These are phyloP conservation scores for Palythoa caribaeorum DNA, from an alignment of 92 coral and sea anemone species.

Conservation along the genomic window DNA sequence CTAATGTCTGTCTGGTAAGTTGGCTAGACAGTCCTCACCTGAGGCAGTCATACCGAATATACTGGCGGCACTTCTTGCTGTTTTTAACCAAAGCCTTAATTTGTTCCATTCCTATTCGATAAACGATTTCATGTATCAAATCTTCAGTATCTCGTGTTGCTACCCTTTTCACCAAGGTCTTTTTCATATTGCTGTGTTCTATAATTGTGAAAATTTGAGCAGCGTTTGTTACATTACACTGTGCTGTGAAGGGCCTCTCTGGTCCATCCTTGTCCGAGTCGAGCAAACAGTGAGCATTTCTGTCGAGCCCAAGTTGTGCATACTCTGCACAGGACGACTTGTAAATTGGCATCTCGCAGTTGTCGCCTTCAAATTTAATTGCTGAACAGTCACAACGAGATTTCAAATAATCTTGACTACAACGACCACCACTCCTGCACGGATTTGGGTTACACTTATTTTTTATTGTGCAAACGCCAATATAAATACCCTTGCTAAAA, in stretches of 20 bases:
- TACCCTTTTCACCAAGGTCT: constrained; percentile 56
- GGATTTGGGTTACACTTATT: constrained; percentile 84
- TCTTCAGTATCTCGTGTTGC: neutral
- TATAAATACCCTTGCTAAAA: constrained; percentile 42
- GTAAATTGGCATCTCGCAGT: constrained; percentile 74
- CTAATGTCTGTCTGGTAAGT: neutral
- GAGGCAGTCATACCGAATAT: constrained; percentile 83
- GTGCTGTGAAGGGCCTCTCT: constrained; percentile 68
- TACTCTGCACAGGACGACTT: constrained; percentile 86
- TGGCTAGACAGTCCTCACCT: neutral
- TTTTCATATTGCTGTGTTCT: constrained; percentile 64
- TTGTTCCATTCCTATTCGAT: constrained; percentile 58
- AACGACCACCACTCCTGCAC: constrained; percentile 71
- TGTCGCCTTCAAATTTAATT: constrained; percentile 74
- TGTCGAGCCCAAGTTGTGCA: constrained; percentile 74
- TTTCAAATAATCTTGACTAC: constrained; percentile 72
- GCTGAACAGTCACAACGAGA: constrained; percentile 73
- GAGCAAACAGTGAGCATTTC: constrained; percentile 73
- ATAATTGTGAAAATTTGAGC: constrained; percentile 74
- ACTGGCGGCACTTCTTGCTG: constrained; percentile 89
- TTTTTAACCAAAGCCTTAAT: constrained; percentile 65
- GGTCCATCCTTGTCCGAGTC: constrained; percentile 67
- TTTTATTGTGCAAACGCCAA: constrained; percentile 54
- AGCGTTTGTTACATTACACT: constrained; percentile 80
- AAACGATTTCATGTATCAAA: constrained; percentile 56